Base-by-base conservation (phyloP, 2,113 vertebrate species). In the Rhabdomys dilectus region DNA sequence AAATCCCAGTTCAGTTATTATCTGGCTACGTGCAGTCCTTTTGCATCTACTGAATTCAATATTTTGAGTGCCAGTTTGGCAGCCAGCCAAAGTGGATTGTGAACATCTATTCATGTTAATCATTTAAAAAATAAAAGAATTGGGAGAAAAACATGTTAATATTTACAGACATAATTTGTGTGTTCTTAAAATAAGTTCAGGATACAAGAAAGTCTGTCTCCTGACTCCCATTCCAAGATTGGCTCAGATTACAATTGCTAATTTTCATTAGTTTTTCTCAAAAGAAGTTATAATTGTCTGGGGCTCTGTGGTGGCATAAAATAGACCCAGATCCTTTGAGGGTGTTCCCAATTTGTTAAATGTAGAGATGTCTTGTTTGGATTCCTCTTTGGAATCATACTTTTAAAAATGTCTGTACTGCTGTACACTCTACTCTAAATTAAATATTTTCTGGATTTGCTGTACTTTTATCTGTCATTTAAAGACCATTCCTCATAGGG, bases 121-220 rank as follows among this genome's bases (percentile, higher is more conserved):
- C 93, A 95, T 88, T 84, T 62, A 62, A 68, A 68, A 68, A 68
- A 42, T 85, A 62, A 91, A 91, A 95, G 72, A 19, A n/a, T 96
- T 36, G 36, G 12, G 81, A 86, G 92, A 85, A 31, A 82, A 91
- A 36, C 31, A 92, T 48, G 89, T 85, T 94, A 66, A 75, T 86
- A 92, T 81, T 81, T 95, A 85, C 1, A 84, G 31, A 94, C 93
- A 85, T 64, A 85, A 89, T 51, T 81, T 95, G 85, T 86, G 7
- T 91, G 48, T 82, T 87, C 51, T 97, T 78, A 78, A 95, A 92
- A 36, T 93, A 82, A 96, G 56, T 89, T 96, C 72, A 94, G 19
- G 66, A 87, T 89, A 31, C 93, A 85, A 94, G 68, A 90, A 89
- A 94, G 81, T 58, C 26, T 56, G 17, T 95, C 17, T 93, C 58